Evolutionary conservation across 1,140 invertebrate species (phyloP).

Genomic region (Drosophila parabipectinata): DNA sequence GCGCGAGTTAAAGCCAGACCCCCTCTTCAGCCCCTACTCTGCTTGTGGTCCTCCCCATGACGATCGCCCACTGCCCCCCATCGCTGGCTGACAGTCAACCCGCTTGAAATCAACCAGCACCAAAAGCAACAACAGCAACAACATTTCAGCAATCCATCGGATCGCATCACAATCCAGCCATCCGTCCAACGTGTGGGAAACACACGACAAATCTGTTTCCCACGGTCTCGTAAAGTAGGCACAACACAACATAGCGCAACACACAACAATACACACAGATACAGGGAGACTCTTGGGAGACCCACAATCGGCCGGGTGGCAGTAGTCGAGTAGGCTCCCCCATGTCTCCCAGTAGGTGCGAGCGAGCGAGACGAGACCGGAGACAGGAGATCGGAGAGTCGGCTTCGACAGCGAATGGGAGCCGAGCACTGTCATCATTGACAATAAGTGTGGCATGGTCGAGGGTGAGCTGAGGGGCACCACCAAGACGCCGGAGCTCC

Average conservation of each 20-base stretch:
- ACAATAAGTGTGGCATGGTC: slow-evolving; percentile 83
- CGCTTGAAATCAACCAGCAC: slow-evolving; percentile 60
- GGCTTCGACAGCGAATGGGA: slow-evolving; percentile 60
- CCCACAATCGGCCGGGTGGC: slow-evolving; percentile 20
- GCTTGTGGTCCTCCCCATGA: slow-evolving; percentile 25
- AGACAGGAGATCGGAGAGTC: slow-evolving; percentile 37
- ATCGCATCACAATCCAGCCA: slow-evolving; percentile 84
- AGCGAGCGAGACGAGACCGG: slow-evolving; percentile 33
- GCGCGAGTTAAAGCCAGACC: slow-evolving; percentile 74
- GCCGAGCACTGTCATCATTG: slow-evolving; percentile 83
- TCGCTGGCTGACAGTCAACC: slow-evolving; percentile 42
- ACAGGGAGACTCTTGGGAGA: slow-evolving; percentile 13
- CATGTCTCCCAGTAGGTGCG: slow-evolving; percentile 39
- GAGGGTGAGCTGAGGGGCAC: slow-evolving; percentile 34
- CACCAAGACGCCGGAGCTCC: slow-evolving; percentile 1
- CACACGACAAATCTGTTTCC: slow-evolving; percentile 86
- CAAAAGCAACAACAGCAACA: slow-evolving; percentile 58
- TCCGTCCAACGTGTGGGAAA: slow-evolving; percentile 86
- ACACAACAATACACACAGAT: slow-evolving; percentile 21
- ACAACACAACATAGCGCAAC: slow-evolving; percentile 53
- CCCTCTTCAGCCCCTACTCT: slow-evolving; percentile 16
- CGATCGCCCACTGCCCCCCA: slow-evolving; percentile 44
- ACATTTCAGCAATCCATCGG: slow-evolving; percentile 83
- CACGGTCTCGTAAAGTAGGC: slow-evolving; percentile 85
- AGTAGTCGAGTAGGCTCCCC: slow-evolving; percentile 40